phyloP scores from a whole-genome alignment of 2,888 invertebrate species.

The Antheraea assamensis region DNA sequence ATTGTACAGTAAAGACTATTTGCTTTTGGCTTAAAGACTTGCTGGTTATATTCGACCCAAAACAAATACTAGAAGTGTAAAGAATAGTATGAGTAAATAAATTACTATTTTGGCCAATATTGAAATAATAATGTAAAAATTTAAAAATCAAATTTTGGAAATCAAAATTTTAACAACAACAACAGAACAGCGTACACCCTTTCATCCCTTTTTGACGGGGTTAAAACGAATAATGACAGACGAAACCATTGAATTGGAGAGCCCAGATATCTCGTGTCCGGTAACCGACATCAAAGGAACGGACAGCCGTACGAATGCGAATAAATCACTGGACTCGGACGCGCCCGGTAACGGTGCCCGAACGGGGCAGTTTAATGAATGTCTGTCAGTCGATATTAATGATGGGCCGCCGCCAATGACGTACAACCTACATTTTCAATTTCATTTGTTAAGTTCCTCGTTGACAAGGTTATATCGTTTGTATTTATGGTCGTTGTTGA shows the following conservation, averaged over 20 bases:
- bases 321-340: conserved; percentile 43
- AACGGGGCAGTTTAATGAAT: conserved; percentile 37
- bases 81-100: too few relatives aligned
- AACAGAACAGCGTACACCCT: background rate
- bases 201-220: conserved; percentile 9
- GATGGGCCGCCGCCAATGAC: conserved; percentile 35
- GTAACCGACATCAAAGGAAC: conserved; percentile 38
- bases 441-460: conserved; percentile 28
- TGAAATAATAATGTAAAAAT: background rate
- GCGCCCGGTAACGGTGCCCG: conserved; percentile 25
- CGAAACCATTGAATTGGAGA: conserved; percentile 31
- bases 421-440: conserved; percentile 33
- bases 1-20: too few relatives aligned
- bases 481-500: background rate
- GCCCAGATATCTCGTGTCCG: conserved; percentile 33
- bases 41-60: too few relatives aligned
- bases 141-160: conserved; percentile 4
- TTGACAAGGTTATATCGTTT: conserved; percentile 18
- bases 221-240: conserved; percentile 38
- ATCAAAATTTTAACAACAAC: conserved; percentile 14
- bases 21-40: too few relatives aligned
- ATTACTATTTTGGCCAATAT: background rate
- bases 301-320: conserved; percentile 26
- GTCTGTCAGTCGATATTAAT: conserved; percentile 46
- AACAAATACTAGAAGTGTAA: too few relatives aligned